Conservation (phyloP, 1,140 invertebrate genomes). For the Manduca sexta region DNA sequence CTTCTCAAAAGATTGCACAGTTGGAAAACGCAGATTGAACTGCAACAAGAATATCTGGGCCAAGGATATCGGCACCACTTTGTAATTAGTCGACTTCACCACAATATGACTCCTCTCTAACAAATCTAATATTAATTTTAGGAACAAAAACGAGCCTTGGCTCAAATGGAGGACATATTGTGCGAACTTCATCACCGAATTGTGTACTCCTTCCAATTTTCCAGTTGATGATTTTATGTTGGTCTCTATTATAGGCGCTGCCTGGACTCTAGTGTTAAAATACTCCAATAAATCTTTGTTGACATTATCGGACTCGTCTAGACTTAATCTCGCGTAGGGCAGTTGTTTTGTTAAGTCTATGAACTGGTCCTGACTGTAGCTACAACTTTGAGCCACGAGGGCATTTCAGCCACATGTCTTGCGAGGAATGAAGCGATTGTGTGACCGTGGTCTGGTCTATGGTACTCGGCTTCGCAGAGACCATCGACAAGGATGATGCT, state of each 20-base stretch:
- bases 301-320: conserved; percentile 85
- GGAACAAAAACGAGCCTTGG: conserved; percentile 92
- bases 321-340: conserved; percentile 82
- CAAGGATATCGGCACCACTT: conserved; percentile 92
- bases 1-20: conserved; percentile 91
- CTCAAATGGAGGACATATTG: conserved; percentile 88
- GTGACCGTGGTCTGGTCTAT: conserved; percentile 93
- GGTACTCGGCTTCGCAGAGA: conserved; percentile 96
- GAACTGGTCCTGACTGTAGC: conserved; percentile 91
- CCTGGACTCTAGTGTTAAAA: conserved; percentile 85
- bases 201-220: conserved; percentile 78
- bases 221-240: conserved; percentile 86
- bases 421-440: conserved; percentile 93
- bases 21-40: conserved; percentile 95
- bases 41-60: conserved; percentile 94
- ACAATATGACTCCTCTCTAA: conserved; percentile 94
- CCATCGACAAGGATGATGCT: conserved; percentile 92
- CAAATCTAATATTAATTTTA: conserved; percentile 94
- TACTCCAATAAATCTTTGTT: conserved; percentile 91
- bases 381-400: conserved; percentile 92
- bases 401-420: conserved; percentile 88
- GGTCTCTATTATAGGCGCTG: conserved; percentile 85
- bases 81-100: conserved; percentile 93
- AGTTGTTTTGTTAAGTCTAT: conserved; percentile 87
- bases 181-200: conserved; percentile 83